Evolutionary conservation across 2,888 invertebrate species (phyloP).

Genomic region (Microplitis manilae): DNA sequence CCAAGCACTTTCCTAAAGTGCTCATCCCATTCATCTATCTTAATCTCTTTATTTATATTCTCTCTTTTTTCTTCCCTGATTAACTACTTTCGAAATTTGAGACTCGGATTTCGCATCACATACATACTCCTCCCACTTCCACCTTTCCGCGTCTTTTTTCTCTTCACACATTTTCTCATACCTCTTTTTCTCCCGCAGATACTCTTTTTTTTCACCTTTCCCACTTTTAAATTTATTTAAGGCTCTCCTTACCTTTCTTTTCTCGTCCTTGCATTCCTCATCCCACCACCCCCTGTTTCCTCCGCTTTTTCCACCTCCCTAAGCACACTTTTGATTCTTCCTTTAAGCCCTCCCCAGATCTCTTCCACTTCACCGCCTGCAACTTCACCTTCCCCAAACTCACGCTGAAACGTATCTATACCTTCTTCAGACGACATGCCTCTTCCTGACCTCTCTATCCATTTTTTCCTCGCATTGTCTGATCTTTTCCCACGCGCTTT

Average conservation of each 20-base stretch:
- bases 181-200: no score
- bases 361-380: not conserved
- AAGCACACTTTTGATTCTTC: not conserved
- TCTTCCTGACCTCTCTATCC: not conserved
- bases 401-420: not conserved
- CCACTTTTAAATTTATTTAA: no score
- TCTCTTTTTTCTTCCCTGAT: not conserved
- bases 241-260: no score
- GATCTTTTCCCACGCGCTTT: not conserved
- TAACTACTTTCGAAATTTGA: not conserved
- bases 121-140: no score
- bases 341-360: no score
- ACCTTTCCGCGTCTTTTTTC: not conserved
- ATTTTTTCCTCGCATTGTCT: not conserved
- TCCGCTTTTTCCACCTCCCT: slow-evolving; percentile 2
- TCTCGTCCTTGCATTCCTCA: no score
- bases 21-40: no score
- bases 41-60: no score
- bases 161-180: not conserved
- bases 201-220: no score
- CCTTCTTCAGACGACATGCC: not conserved
- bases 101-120: not conserved
- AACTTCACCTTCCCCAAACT: not conserved
- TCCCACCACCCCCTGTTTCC: not conserved
- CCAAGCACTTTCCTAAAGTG: no score